Evolutionary conservation across 1,140 invertebrate genomes (phyloP), one percentile per base, ranked within the genome.

Genomic region (Halictus rubicundus): DNA sequence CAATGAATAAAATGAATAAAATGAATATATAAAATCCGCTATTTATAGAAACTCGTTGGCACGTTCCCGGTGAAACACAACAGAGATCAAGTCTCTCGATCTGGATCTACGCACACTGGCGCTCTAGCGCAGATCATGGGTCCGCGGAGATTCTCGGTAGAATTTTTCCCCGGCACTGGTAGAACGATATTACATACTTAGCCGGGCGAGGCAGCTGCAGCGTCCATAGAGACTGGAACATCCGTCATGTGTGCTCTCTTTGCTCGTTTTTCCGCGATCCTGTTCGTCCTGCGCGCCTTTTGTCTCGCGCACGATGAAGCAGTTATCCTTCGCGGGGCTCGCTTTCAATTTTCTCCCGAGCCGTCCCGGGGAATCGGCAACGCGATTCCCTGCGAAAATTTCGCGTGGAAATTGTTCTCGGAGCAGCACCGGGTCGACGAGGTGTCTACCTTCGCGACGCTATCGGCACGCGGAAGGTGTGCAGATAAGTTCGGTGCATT

Each of bases 131-230:
- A 14, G 42, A 65, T 66, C 27, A 25, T 21, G 32, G 25, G 37
- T 21, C 42, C n/a, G 8, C 14, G 14, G 14, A 59, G 52, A 59
- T 59, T 32, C 52, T n/a, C 19, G 16, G 16, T 16, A 32, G 63
- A 68, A 68, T 76, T 68, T 60, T 59, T 23, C n/a, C 27, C 27
- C 63, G 52, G 16, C 7, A 16, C 37, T 32, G 42, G 14, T 9
- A 42, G 23, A 27, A 16, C 64, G 37, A 68, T 76, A 69, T 69
- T 76, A 76, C 54, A 25, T 23, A 60, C 39, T 32, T 68, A 68
- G 49, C 63, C 37, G 25, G 5, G 10, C 27, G 46, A 25, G 16
- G 21, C 60, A 74, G 42, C 72, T 54, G 46, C 46, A n/a, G n/a
- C 49, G 25, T 42, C 63, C 37, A 42, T 25, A 27, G 72, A 75